phyloP scores from a whole-genome alignment of 2,113 vertebrate genomes.

The Oncorhynchus kisutch region DNA sequence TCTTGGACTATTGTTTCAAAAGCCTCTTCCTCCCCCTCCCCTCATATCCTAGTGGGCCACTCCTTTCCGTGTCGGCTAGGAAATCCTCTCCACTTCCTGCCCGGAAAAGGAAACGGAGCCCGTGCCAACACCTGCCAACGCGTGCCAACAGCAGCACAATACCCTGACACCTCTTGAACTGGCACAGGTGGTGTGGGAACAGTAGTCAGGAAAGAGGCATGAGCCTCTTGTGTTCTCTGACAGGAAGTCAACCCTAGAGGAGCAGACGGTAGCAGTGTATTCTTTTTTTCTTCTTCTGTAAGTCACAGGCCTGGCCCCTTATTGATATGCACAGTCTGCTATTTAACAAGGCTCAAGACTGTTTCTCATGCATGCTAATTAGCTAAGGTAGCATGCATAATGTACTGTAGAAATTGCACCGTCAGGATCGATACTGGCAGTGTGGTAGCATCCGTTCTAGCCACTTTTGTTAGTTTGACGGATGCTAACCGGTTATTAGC shows the following conservation, averaged over 20 bases:
- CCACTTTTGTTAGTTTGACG: background rate
- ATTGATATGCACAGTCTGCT: slow-evolving; percentile 17
- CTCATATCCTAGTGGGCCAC: too few relatives aligned
- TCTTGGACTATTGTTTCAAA: slow-evolving; percentile 25
- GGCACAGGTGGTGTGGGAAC: slow-evolving; percentile 19
- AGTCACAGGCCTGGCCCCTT: background rate
- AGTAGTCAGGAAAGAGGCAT: background rate
- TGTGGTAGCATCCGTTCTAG: background rate
- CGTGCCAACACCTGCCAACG: background rate
- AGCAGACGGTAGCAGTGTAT: background rate
- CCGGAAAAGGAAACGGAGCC: too few relatives aligned
- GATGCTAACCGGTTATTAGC: background rate
- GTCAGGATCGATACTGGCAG: slow-evolving; percentile 8
- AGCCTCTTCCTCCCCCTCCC: too few relatives aligned
- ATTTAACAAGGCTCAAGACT: slow-evolving; percentile 9
- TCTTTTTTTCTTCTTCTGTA: background rate
- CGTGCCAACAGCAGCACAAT: background rate
- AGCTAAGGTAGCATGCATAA: background rate
- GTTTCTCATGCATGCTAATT: slow-evolving; percentile 14
- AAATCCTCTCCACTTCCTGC: slow-evolving; percentile 39
- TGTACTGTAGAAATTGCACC: slow-evolving; percentile 3
- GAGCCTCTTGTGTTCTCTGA: background rate
- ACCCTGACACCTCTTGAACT: background rate
- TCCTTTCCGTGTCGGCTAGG: slow-evolving; percentile 4
- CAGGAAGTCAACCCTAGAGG: background rate